Evolutionary conservation across 2,797 vertebrate genomes (phyloP), one percentile per base, ranked within the genome.

Genomic region (Sebastes hubbsi): DNA sequence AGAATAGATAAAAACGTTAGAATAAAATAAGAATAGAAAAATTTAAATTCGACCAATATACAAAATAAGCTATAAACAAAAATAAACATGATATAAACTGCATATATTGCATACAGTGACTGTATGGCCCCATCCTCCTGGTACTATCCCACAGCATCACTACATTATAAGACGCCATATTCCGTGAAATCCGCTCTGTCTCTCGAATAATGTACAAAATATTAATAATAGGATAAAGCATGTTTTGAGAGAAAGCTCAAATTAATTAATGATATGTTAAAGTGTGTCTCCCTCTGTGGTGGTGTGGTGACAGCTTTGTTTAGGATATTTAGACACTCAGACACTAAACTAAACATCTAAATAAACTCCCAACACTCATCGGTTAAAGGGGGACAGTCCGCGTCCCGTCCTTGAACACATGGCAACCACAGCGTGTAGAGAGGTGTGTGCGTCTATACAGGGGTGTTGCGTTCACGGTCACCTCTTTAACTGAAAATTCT

Each of bases 351-450:
- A 29, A 24, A n/a, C 18, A 13, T n/a, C 6, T 38, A 32, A 32
- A 65, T 14, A n/a, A 60, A 20, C 18, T 18, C 25, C 2, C 2
- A 6, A 5, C 20, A 4, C 5, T 18, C 9, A 1, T 20, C 11
- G 65, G 62, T 52, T 46, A 38, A 30, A 16, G 59, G 80, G 76
- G 58, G 46, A 54, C 81, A 65, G 61, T 56, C 58, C 72, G 4
- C 32, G 86, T 87, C 86, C 78, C 55, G 89, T 82, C 54, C 63
- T 10, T 72, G 54, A 55, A 85, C 82, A 82, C 88, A 80, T 34
- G 81, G 54, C 30, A 27, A 12, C 9, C 11, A 30, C 27, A 52
- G 65, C 71, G 24, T 24, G 27, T 24, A 20, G 20, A 42, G 25
- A 75, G 74, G 65, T 59, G 83, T 59, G 83, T 38, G 64, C 7